Conservation (phyloP, 2,113 vertebrate genomes). For the Aptenodytes patagonicus region DNA sequence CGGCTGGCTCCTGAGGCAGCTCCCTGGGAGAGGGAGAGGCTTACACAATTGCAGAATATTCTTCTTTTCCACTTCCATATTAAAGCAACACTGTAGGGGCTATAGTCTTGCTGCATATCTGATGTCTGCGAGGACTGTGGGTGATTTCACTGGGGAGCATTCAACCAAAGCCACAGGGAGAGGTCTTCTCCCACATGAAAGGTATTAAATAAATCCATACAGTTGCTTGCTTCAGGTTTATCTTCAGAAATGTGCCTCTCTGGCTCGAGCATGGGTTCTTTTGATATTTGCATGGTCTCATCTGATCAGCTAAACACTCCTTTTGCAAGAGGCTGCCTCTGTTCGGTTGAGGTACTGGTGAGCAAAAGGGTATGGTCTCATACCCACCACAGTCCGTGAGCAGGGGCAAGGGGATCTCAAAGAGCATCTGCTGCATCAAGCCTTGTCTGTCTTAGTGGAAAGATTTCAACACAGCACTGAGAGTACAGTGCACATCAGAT, state of each 20-base stretch:
- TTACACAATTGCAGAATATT: not conserved
- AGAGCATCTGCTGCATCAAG: not conserved
- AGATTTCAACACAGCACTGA: not conserved
- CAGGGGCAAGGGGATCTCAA: not conserved
- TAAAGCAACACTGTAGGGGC: not conserved
- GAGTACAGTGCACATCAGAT: not conserved
- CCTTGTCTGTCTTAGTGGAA: not conserved
- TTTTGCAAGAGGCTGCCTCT: not conserved
- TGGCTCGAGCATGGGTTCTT: fast-evolving
- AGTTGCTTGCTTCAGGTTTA: not conserved
- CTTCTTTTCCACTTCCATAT: not conserved
- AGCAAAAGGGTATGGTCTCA: not conserved
- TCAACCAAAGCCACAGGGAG: not conserved
- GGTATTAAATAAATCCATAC: not conserved
- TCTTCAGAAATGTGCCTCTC: not conserved
- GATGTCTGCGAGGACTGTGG: not conserved
- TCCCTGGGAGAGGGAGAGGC: not conserved
- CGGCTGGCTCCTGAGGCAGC: not conserved
- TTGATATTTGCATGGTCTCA: not conserved
- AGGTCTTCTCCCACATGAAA: not conserved
- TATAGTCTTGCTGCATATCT: not conserved
- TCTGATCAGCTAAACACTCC: not conserved
- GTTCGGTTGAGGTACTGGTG: not conserved
- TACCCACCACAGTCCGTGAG: not conserved
- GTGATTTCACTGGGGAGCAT: not conserved